Percentiles rank a stretch among this genome's conserved stretches.
Evolutionary conservation across 53 echinoderm and acorn worm species (phyloP).

Genomic region (Stichopus horrens): DNA sequence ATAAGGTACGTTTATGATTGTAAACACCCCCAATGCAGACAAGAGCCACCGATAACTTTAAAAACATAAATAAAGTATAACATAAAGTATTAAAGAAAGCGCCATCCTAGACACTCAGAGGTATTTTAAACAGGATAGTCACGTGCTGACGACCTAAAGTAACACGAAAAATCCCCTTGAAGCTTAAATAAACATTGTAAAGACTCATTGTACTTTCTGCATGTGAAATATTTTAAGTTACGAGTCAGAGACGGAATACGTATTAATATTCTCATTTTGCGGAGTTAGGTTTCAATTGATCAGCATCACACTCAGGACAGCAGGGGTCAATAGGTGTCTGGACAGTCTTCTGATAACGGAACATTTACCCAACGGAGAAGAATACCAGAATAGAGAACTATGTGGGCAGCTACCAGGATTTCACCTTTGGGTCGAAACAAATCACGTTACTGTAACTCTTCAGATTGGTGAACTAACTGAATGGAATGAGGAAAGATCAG

Average conservation of each 20-base stretch:
- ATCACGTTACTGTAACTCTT: not conserved
- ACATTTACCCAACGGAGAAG: not conserved
- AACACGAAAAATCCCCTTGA: too few relatives aligned
- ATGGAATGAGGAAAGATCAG: not conserved
- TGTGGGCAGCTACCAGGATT: not conserved
- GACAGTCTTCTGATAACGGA: constrained; percentile 14
- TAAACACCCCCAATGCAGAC: too few relatives aligned
- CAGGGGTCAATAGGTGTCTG: not conserved
- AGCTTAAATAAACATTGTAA: too few relatives aligned
- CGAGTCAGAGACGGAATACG: too few relatives aligned
- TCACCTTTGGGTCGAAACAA: not conserved
- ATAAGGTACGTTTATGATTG: not conserved
- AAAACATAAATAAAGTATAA: too few relatives aligned
- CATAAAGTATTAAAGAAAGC: too few relatives aligned
- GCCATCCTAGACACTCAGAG: too few relatives aligned
- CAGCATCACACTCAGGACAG: not conserved
- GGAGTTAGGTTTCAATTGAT: not conserved
- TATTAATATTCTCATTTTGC: not conserved
- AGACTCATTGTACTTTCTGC: too few relatives aligned
- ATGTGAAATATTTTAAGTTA: too few relatives aligned
- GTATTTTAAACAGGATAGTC: too few relatives aligned
- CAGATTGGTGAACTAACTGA: not conserved
- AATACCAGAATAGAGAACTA: not conserved
- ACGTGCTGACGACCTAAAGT: too few relatives aligned
- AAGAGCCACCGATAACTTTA: too few relatives aligned